Percentiles rank a stretch among this genome's conserved stretches.
Evolutionary conservation across 2,113 vertebrate species (phyloP).

Genomic region (Pterocles orientalis): DNA sequence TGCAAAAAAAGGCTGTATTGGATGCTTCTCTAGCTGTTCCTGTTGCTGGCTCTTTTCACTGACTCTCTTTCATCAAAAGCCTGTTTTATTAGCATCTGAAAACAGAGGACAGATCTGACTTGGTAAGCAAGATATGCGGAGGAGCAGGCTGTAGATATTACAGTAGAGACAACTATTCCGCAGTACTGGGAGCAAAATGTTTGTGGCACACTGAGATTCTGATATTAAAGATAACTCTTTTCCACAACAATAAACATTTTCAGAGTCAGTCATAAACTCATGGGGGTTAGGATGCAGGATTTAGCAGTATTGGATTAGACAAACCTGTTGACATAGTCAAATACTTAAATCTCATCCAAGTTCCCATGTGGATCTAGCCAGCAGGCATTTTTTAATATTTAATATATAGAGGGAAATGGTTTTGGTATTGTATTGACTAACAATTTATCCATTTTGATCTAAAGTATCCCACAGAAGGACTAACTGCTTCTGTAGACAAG

Average conservation of each 20-base stretch:
- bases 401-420: background rate
- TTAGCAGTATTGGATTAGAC: background rate
- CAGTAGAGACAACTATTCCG: background rate
- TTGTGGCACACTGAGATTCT: background rate
- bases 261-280: background rate
- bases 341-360: background rate
- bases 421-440: background rate
- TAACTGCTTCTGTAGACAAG: background rate
- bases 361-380: background rate
- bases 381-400: background rate
- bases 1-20: background rate
- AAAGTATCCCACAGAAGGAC: background rate
- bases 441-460: background rate
- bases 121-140: background rate
- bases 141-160: background rate
- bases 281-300: background rate
- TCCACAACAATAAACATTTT: background rate
- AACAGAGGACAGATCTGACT: background rate
- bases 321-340: background rate
- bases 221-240: background rate
- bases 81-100: background rate
- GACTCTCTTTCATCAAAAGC: background rate
- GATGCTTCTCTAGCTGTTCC: background rate
- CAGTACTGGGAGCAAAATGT: background rate
- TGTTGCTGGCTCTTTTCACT: background rate